These are phyloP conservation scores for Brachionus manjavacas DNA, from an alignment of 1,140 invertebrate species.

Conservation along the genomic window DNA sequence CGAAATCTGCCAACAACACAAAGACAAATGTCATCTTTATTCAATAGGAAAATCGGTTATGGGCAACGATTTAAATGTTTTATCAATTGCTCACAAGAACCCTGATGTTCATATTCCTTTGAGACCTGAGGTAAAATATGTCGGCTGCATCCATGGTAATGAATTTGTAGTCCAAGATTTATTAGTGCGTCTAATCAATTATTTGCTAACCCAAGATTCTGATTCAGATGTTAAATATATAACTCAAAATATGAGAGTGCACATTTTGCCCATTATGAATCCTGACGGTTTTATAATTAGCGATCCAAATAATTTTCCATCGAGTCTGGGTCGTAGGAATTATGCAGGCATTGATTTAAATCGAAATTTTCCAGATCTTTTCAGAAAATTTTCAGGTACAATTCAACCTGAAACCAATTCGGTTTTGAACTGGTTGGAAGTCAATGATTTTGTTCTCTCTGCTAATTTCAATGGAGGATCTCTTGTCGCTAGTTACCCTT, in stretches of 20 bases:
- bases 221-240: slow-evolving; percentile 56
- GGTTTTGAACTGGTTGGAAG: slow-evolving; percentile 81
- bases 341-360: slow-evolving; percentile 81
- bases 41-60: slow-evolving; percentile 79
- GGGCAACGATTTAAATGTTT: slow-evolving; percentile 42
- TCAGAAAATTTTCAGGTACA: neutral
- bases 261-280: slow-evolving; percentile 79
- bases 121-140: slow-evolving; percentile 75
- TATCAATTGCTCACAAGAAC: neutral
- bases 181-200: slow-evolving; percentile 72
- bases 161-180: slow-evolving; percentile 77
- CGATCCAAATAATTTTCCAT: slow-evolving; percentile 48
- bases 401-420: slow-evolving; percentile 78
- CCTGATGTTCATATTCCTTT: neutral
- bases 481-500: slow-evolving; percentile 80
- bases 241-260: slow-evolving; percentile 72
- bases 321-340: slow-evolving; percentile 74
- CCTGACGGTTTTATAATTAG: slow-evolving; percentile 62
- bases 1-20: neutral
- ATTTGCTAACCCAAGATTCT: slow-evolving; percentile 66
- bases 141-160: slow-evolving; percentile 86
- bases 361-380: slow-evolving; percentile 85
- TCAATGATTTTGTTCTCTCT: slow-evolving; percentile 84
- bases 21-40: slow-evolving; percentile 72
- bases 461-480: slow-evolving; percentile 93